Base-by-base conservation (phyloP, 2,888 invertebrate genomes). In the Conistra vaccinii region DNA sequence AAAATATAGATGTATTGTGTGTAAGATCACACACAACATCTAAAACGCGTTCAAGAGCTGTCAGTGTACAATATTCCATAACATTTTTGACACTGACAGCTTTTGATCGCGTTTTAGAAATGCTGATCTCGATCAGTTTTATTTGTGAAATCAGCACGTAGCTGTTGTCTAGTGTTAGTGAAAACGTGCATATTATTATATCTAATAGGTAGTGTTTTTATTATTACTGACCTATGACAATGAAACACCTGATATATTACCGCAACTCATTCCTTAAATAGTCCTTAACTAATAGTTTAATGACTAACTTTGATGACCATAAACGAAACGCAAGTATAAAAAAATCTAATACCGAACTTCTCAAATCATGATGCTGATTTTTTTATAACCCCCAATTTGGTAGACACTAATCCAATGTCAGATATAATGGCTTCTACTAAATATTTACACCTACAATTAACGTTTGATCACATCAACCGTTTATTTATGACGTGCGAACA, bases 401-500 rank as follows among this genome's bases (percentile, higher is more conserved):
- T 66, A 74, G 58, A 73, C 39, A 9, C 60, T 74, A 61, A 74
- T 66, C 42, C 63, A 70, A 71, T 65, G 68, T 45, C 68, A 69
- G 39, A 61, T 39, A 48, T 63, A 66, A 82, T 66, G 23, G 32
- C 51, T 53, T 39, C 26, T 35, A 67, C 45, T 60, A 83, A 83
- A 66, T 70, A 66, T 75, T 63, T 35, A 63, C 35, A 58, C 20
- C 48, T 62, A 42, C 69, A 85, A 81, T 81, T 65, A 81, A 61
- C 12, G 35, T 51, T 62, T 69, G 55, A 69, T 60, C 48, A 45
- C 17, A 67, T 63, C 48, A 62, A 71, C 76, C 42, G 66, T 74
- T 73, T 71, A 77, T 83, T 74, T 66, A 85, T 62, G 42, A 71
- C 35, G 69, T 78, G 70, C 53, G 39, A 77, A 83, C 66, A 67